Evolutionary conservation across 2,888 invertebrate genomes (phyloP).

Genomic region (Aspidiotus rigidus): DNA sequence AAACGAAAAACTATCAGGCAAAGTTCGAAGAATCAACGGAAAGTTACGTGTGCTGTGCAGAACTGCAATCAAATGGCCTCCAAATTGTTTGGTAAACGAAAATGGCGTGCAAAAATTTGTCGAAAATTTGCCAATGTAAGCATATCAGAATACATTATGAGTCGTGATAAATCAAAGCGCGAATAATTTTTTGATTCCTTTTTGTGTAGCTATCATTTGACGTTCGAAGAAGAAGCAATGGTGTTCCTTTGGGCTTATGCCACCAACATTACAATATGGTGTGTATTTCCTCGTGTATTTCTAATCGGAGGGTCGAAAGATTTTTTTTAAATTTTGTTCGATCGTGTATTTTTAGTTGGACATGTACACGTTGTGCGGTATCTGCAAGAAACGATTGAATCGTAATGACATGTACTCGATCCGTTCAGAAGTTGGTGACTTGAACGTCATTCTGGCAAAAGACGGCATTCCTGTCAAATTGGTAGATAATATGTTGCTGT

Average conservation of each 20-base stretch:
- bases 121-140: slow-evolving; percentile 51
- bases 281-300: neutral
- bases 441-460: slow-evolving; percentile 43
- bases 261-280: neutral
- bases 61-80: slow-evolving; percentile 54
- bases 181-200: too few relatives aligned
- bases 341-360: slow-evolving; percentile 46
- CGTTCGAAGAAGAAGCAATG: neutral
- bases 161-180: too few relatives aligned
- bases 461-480: slow-evolving; percentile 61
- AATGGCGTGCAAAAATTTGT: slow-evolving; percentile 63
- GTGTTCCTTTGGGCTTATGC: neutral
- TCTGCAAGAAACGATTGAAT: slow-evolving; percentile 66
- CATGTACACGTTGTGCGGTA: slow-evolving; percentile 63
- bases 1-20: slow-evolving; percentile 31
- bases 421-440: slow-evolving; percentile 49
- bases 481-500: slow-evolving; percentile 61
- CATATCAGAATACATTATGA: neutral
- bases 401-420: slow-evolving; percentile 62
- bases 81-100: slow-evolving; percentile 55
- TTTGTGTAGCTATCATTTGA: too few relatives aligned
- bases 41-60: slow-evolving; percentile 52
- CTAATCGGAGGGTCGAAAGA: neutral
- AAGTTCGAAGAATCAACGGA: slow-evolving; percentile 22
- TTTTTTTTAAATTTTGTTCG: neutral